These are phyloP conservation scores for Rhinophrynus dorsalis DNA, from an alignment of 2,797 vertebrate species.

Conservation along the genomic window DNA sequence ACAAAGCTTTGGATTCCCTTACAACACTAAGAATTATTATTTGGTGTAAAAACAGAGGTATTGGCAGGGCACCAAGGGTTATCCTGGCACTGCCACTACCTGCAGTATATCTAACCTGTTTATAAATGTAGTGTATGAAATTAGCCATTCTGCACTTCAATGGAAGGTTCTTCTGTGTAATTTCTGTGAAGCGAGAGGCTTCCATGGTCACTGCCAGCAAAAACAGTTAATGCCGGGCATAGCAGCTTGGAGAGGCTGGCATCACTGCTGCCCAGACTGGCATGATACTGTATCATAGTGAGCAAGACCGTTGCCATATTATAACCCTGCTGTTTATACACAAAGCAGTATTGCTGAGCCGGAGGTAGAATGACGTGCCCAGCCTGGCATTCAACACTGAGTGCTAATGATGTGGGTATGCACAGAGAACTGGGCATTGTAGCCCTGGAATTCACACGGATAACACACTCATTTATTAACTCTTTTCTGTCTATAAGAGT, in stretches of 20 bases:
- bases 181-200: not conserved
- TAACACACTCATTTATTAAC: not conserved
- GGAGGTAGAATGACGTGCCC: not conserved
- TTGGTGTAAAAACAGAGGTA: not conserved
- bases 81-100: not conserved
- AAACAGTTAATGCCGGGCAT: not conserved
- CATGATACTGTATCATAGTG: not conserved
- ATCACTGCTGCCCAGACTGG: not conserved
- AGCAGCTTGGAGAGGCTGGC: not conserved
- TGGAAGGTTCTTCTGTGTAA: not conserved
- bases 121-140: not conserved
- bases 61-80: not conserved
- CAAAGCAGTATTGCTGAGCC: slow-evolving; percentile 3
- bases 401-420: not conserved
- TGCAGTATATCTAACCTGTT: not conserved
- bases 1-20: not conserved
- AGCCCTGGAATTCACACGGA: not conserved
- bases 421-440: not conserved
- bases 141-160: not conserved
- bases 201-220: not conserved
- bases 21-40: not conserved
- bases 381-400: not conserved
- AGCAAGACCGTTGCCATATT: not conserved
- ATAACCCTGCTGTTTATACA: slow-evolving; percentile 4
- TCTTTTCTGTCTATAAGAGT: not conserved